phyloP scores from a whole-genome alignment of 2,797 vertebrate species.

The Eospalax fontanierii region DNA sequence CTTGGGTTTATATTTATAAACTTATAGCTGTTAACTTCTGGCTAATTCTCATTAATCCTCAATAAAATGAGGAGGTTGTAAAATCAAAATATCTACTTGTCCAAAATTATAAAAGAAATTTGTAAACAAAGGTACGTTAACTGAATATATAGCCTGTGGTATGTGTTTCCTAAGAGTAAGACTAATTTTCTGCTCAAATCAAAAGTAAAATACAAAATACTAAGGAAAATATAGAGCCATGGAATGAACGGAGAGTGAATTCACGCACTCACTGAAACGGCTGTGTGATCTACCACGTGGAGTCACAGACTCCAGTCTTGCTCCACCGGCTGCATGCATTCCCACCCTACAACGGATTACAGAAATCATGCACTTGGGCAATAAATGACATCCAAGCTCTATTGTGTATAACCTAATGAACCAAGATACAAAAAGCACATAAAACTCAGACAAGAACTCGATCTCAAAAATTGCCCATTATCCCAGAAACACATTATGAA shows the following conservation, averaged over 20 bases:
- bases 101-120: constrained; percentile 54
- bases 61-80: constrained; percentile 46
- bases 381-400: constrained; percentile 14
- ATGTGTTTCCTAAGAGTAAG: background rate
- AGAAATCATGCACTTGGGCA: background rate
- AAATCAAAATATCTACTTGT: constrained; percentile 46
- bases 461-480: constrained; percentile 37
- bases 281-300: background rate
- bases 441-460: background rate
- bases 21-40: constrained; percentile 27
- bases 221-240: background rate
- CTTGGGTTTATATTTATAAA: background rate
- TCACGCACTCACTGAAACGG: background rate
- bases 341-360: background rate
- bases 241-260: background rate
- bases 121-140: constrained; percentile 10
- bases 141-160: background rate
- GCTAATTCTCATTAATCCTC: background rate
- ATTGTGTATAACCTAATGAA: background rate
- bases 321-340: background rate
- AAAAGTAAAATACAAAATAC: constrained; percentile 37
- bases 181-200: background rate
- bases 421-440: background rate
- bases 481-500: constrained; percentile 5
- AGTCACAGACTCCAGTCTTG: background rate